These are phyloP conservation scores for Anguilla megastoma DNA, from an alignment of 2,797 vertebrate species.

Conservation along the genomic window DNA sequence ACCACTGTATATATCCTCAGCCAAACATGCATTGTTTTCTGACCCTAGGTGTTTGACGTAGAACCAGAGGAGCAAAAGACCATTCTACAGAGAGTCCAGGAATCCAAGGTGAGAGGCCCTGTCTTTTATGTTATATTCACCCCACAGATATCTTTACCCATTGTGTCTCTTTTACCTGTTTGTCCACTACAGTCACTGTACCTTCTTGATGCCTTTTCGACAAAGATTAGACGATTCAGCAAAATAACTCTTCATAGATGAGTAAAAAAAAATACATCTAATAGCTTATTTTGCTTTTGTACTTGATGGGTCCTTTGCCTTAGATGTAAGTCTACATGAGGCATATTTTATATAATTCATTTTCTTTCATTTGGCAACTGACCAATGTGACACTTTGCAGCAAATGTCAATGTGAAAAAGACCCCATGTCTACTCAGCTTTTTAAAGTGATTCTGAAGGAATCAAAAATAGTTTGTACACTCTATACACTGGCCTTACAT, in stretches of 20 bases:
- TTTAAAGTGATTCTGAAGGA: slow-evolving; percentile 37
- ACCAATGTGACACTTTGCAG: slow-evolving; percentile 34
- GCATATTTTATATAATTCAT: background rate
- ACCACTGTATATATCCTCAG: background rate
- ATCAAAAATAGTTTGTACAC: background rate
- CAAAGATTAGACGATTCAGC: background rate
- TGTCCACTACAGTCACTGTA: background rate
- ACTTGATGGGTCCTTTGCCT: background rate
- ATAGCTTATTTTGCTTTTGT: background rate
- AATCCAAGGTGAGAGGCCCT: slow-evolving; percentile 76
- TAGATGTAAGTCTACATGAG: slow-evolving; percentile 30
- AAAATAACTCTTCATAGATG: background rate
- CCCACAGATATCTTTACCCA: background rate
- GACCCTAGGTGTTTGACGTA: slow-evolving; percentile 78
- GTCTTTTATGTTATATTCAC: background rate
- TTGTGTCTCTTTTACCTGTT: background rate
- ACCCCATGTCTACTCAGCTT: background rate
- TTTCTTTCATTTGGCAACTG: background rate
- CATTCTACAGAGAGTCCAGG: slow-evolving; percentile 75
- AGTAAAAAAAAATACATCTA: background rate
- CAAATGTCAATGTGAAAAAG: slow-evolving; percentile 45
- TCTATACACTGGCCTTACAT: no score
- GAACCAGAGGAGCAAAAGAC: slow-evolving; percentile 77
- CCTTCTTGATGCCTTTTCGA: background rate
- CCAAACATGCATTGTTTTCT: slow-evolving; percentile 21